Percentiles rank a stretch among this genome's conserved stretches.
These are phyloP conservation scores for Onthophagus sagittarius DNA, from an alignment of 2,888 invertebrate genomes.

Conservation along the genomic window DNA sequence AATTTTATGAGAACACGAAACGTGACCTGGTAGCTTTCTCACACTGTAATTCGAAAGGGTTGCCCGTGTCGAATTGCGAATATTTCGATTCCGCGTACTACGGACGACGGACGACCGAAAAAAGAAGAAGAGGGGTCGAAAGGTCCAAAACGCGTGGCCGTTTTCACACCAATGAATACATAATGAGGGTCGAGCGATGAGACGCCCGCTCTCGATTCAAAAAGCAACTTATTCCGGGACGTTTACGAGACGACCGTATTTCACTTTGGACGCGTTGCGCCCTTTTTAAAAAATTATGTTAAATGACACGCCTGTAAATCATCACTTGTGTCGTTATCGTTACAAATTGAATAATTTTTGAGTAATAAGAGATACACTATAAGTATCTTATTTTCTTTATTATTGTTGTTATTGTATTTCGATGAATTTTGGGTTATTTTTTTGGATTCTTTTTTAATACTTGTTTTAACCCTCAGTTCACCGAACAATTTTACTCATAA, in stretches of 20 bases:
- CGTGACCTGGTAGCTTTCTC: neutral
- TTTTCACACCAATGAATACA: neutral
- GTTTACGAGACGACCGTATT: neutral
- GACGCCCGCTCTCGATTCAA: neutral
- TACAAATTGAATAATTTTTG: neutral
- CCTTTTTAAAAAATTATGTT: neutral
- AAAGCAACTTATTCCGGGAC: neutral
- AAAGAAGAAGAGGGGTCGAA: neutral
- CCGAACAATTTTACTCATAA: neutral
- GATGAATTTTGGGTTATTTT: too few species aligned
- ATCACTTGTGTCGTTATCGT: neutral
- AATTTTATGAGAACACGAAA: neutral
- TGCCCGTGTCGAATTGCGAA: neutral
- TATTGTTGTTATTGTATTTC: too few species aligned
- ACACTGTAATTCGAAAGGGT: neutral
- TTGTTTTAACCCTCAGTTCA: neutral
- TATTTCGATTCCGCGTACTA: neutral
- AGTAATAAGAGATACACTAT: too few species aligned
- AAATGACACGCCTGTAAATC: neutral
- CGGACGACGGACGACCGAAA: neutral
- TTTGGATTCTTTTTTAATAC: too few species aligned
- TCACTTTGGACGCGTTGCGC: neutral
- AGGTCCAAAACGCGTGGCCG: neutral
- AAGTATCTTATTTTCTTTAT: too few species aligned
- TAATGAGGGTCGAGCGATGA: neutral